Evolutionary conservation across 2,888 invertebrate genomes (phyloP).

Genomic region (Eupithecia insigniata): DNA sequence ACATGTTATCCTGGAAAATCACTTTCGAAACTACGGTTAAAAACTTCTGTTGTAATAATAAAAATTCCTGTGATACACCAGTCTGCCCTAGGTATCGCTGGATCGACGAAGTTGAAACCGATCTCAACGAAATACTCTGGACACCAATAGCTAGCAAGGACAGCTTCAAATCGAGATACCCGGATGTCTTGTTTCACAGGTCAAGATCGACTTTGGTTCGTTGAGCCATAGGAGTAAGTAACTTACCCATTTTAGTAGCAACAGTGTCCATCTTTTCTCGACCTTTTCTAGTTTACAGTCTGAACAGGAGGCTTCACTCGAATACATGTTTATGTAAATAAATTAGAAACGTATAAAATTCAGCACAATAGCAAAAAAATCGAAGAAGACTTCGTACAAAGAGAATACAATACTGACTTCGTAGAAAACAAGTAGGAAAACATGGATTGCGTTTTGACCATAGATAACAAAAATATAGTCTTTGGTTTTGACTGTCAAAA

Average conservation of each 20-base stretch:
- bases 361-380: background rate
- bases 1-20: no score
- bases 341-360: background rate
- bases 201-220: background rate
- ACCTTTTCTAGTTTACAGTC: conserved; percentile 60
- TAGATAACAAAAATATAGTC: background rate
- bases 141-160: no score
- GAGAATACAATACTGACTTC: no score
- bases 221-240: background rate
- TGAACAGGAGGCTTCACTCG: conserved; percentile 56
- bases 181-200: no score
- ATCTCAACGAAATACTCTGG: no score
- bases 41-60: no score
- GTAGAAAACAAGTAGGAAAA: background rate
- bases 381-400: background rate
- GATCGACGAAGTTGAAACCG: no score
- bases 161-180: no score
- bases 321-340: conserved; percentile 22
- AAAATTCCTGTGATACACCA: no score
- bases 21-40: no score
- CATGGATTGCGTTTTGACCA: background rate
- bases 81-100: no score
- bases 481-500: background rate
- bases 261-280: conserved; percentile 57
- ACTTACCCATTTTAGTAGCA: conserved; percentile 65